These are phyloP conservation scores for Canis aureus DNA, from an alignment of 2,113 vertebrate genomes.

Conservation along the genomic window DNA sequence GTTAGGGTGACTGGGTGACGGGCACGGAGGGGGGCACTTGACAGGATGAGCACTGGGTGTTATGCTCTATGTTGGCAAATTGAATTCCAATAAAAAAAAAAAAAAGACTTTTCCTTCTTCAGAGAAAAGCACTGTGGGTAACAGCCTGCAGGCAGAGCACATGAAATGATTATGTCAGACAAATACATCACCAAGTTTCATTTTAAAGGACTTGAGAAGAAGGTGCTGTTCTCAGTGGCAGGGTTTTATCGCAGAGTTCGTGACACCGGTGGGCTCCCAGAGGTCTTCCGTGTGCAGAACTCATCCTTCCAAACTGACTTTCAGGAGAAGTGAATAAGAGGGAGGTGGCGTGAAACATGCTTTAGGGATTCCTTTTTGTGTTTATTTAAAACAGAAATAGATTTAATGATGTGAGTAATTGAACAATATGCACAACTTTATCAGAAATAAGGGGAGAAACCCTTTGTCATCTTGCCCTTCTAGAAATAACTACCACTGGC, in stretches of 20 bases:
- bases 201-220: constrained; percentile 48
- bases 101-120: constrained; percentile 31
- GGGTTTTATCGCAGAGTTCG: not conserved
- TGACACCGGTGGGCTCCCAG: not conserved
- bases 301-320: not conserved
- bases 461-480: not conserved
- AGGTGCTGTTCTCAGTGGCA: not conserved
- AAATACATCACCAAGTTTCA: constrained; percentile 38
- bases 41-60: no score
- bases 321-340: not conserved
- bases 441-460: not conserved
- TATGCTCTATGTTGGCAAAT: no score
- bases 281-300: not conserved
- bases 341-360: not conserved
- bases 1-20: no score
- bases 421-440: constrained; percentile 17
- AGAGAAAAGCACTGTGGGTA: constrained; percentile 45
- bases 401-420: constrained; percentile 1
- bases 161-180: constrained; percentile 58
- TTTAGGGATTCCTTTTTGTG: not conserved
- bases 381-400: constrained; percentile 19
- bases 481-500: not conserved
- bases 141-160: constrained; percentile 38
- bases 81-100: no score
- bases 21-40: no score